Evolutionary conservation across 2,113 vertebrate species (phyloP), one percentile per base, ranked within the genome.

Genomic region (Microcebus lehilahytsara): DNA sequence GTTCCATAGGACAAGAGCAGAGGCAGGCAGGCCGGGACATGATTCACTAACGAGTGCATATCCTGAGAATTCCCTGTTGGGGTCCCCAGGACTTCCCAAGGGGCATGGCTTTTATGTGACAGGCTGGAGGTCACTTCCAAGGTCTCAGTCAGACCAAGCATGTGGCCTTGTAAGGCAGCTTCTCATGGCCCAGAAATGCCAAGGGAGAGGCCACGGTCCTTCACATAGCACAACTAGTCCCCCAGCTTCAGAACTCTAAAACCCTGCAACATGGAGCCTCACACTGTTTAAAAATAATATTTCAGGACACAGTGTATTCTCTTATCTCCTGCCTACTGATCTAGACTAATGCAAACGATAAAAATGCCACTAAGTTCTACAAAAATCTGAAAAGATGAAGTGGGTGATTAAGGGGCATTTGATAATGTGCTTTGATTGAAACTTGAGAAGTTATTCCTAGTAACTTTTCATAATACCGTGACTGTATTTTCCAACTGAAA

Each of bases 151-250:
- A 12, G 9, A 25, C 32, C 51, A 32, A 46, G 27, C 80, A 23
- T 2, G 0, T 72, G 78, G 42, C 46, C 22, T 17, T 51, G 62
- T 34, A 14, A 42, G 17, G 77, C 20, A 16, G 49, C 94, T 77
- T 69, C 78, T 3, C 0, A 11, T 20, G 74, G 27, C 85, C 69
- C 32, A 37, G 77, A 83, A 74, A 67, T 16, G 7, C 13, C 4
- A 4, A 34, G 9, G 12, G 3, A 23, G 17, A 6, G 10, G 6
- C 17, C 58, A 1, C 14, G 5, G 49, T 2, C 74, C 53, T 56
- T 46, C 11, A 22, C 14, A 14, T 4, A 1, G 13, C 37, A 23
- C 14, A 4, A 34, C 23, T 23, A 3, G 60, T 46, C 23, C 27
- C 23, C 0, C 42, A 13, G 46, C 30, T 66, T 30, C 17, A 17